Evolutionary conservation across 1,140 invertebrate genomes (phyloP).

Genomic region (Heliconius hewitsoni): DNA sequence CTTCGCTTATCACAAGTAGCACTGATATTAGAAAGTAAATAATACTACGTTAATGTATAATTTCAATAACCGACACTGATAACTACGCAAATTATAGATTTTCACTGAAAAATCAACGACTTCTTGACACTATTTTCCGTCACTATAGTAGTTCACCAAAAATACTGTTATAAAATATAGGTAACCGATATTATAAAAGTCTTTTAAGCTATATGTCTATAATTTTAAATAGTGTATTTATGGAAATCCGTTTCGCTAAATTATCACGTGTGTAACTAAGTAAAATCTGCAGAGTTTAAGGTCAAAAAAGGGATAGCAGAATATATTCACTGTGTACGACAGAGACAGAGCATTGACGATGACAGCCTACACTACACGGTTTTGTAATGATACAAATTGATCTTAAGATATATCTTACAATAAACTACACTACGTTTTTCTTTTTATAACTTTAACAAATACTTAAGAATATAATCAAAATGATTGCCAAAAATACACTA

Average conservation of each 20-base stretch:
- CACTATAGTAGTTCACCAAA: background rate
- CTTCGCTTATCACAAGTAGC: background rate
- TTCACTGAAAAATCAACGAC: background rate
- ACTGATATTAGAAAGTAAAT: background rate
- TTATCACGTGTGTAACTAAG: slow-evolving; percentile 42
- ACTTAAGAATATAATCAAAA: no score
- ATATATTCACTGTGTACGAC: slow-evolving; percentile 15
- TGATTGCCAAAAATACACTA: no score
- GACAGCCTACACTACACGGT: slow-evolving; percentile 17
- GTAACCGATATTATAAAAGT: slow-evolving; percentile 4
- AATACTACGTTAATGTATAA: background rate
- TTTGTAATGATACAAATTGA: slow-evolving; percentile 3
- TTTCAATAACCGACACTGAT: background rate
- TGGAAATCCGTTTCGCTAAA: slow-evolving; percentile 26
- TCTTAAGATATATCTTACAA: slow-evolving; percentile 33
- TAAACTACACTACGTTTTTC: background rate
- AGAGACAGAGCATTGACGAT: slow-evolving; percentile 29
- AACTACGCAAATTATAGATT: background rate
- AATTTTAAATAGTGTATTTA: slow-evolving; percentile 28
- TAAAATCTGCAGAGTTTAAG: slow-evolving; percentile 66
- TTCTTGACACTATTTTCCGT: background rate
- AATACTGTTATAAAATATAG: background rate
- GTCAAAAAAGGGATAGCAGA: slow-evolving; percentile 59
- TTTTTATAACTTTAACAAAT: background rate
- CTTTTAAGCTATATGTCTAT: background rate